Conservation (phyloP, 2,888 invertebrate species). For the Cantharis nigra region DNA sequence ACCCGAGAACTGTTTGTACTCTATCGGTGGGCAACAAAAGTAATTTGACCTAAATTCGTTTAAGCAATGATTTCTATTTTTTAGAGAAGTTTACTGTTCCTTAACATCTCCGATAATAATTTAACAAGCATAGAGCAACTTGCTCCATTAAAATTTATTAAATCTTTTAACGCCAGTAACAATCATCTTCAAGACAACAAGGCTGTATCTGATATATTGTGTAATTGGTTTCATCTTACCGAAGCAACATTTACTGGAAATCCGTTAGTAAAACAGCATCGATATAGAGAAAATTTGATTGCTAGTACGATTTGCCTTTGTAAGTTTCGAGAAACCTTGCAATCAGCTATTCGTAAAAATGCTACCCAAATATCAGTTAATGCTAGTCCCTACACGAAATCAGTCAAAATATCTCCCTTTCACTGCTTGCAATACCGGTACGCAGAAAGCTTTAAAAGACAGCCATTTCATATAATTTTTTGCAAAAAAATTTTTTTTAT, state of each 20-base stretch:
- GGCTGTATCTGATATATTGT: conserved; percentile 61
- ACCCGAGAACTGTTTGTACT: conserved; percentile 63
- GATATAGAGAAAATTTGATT: conserved; percentile 71
- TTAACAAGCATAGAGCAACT: conserved; percentile 61
- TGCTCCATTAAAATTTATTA: conserved; percentile 59
- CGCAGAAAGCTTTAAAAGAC: too few relatives aligned
- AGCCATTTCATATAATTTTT: too few relatives aligned
- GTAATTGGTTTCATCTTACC: conserved; percentile 60
- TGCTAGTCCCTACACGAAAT: too few relatives aligned
- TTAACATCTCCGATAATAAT: conserved; percentile 69
- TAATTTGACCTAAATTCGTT: background rate
- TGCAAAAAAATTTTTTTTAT: too few relatives aligned
- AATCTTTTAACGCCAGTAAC: conserved; percentile 62
- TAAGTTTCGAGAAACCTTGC: conserved; percentile 9
- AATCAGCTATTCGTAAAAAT: too few relatives aligned
- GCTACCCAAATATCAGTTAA: too few relatives aligned
- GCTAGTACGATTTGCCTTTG: conserved; percentile 56
- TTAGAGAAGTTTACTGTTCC: conserved; percentile 61
- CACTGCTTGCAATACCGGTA: too few relatives aligned
- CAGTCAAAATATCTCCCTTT: too few relatives aligned
- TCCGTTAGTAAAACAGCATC: conserved; percentile 65
- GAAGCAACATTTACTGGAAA: conserved; percentile 66
- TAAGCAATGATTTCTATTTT: conserved; percentile 36
- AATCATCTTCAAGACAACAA: conserved; percentile 63
- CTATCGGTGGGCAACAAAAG: conserved; percentile 59